Evolutionary conservation across 1,140 invertebrate species (phyloP), one percentile per base, ranked within the genome.

Genomic region (Bombus huntii): DNA sequence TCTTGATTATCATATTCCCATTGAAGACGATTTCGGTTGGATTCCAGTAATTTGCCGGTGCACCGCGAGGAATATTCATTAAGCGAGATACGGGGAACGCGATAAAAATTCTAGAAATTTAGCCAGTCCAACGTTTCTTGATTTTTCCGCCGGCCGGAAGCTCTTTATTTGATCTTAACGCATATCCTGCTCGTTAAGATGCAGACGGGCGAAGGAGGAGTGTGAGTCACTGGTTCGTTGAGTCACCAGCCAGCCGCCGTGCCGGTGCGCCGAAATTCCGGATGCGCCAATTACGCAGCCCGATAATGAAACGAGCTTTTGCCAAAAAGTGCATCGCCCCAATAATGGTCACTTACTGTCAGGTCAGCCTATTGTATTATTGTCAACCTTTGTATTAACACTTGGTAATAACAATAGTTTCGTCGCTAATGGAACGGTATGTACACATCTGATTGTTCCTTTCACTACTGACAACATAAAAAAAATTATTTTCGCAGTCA

Each of bases 91-190:
- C 82, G 82, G 13, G 66, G 66, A 71, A 71, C 34, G 66, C 82
- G 82, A 79, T 66, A 85, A 88, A 76, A 76, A 74, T 86, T 78
- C 66, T 44, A 72, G n/a, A 77, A 85, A 83, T 72, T 87, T 68
- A 78, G n/a, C 66, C 25, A 15, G 37, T 39, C 80, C 68, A 71
- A 79, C 62, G 81, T 75, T 37, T 53, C 82, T 62, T 77, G 72
- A 57, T 77, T 79, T 88, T 53, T 66, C 73, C 53, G 31, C 70
- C 31, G 44, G 53, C 42, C 72, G 77, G 81, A 88, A 85, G 47
- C 39, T 77, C 87, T 89, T 89, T 89, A 68, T 86, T 86, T 62
- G 70, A 87, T 88, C 85, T 87, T 83, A 83, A 84, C 76, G 74
- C 73, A 39, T 86, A 85, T 82, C 83, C 78, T 83, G 73, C 83